Percentiles rank a stretch among this genome's conserved stretches.
Evolutionary conservation across 1,140 invertebrate genomes (phyloP).

Genomic region (Tetramorium alpestre): DNA sequence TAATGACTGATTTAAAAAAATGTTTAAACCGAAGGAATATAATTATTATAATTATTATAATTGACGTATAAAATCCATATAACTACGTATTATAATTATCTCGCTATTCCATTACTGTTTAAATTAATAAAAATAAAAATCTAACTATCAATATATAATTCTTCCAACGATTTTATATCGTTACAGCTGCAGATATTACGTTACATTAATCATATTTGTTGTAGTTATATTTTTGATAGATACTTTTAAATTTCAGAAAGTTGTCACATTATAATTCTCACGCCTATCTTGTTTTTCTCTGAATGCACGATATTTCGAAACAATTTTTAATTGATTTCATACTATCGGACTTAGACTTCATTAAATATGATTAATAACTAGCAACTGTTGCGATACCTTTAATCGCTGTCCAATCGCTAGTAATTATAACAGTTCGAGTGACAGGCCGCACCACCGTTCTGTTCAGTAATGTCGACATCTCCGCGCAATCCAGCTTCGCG

Average conservation of each 20-base stretch:
- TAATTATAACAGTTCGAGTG: constrained; percentile 45
- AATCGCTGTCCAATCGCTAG: constrained; percentile 21
- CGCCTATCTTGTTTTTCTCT: background rate
- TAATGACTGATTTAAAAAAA: background rate
- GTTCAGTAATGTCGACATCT: constrained; percentile 33
- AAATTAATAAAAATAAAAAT: background rate
- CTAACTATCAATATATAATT: background rate
- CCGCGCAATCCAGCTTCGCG: background rate
- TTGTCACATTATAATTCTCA: background rate
- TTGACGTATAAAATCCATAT: background rate
- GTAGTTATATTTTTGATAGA: background rate
- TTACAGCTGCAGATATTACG: background rate
- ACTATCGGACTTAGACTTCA: background rate
- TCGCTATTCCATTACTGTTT: background rate
- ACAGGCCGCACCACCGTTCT: background rate
- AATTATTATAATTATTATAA: background rate
- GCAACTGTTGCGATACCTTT: background rate
- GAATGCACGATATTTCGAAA: background rate
- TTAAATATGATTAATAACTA: constrained; percentile 25
- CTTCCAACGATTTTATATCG: background rate
- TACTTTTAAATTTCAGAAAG: background rate
- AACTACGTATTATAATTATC: background rate
- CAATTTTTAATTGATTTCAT: background rate
- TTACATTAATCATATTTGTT: background rate
- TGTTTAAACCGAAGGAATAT: background rate